Evolutionary conservation across 1,140 invertebrate species (phyloP), one percentile per base, ranked within the genome.

Genomic region (Drosophila pandora): DNA sequence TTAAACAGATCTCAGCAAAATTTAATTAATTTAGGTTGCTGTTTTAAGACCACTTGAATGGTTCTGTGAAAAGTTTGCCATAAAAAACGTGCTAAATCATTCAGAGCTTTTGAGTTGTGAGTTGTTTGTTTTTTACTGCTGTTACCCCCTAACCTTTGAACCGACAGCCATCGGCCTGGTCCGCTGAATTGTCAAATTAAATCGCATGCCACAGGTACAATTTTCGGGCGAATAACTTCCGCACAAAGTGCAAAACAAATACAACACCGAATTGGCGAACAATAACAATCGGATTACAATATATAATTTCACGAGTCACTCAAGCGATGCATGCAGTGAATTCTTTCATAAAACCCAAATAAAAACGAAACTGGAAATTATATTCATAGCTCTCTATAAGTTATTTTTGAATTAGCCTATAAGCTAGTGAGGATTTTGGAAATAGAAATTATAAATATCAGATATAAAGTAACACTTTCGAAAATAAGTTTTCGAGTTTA

Each of bases 171-270:
- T 57, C 30, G 34, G 30, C 7, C 55, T 60, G 23, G 21, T 13
- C 32, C 37, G 53, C 23, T 68, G 54, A 64, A 50, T 68, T 74
- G 30, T 45, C 56, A 39, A 61, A 48, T 52, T 22, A 64, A 78
- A 64, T 67, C 43, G 57, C 57, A 83, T 67, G 72, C 47, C 47
- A 39, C 71, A 76, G 62, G 50, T 55, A 85, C 76, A 57, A 65
- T 61, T 80, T 47, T 56, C 49, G 39, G 64, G 6, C 60, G 50
- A 71, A 79, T 72, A 76, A 85, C 81, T 85, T 84, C 81, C 76
- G 81, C 50, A 49, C 63, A 65, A 49, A 64, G 32, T 52, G 49
- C 22, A 48, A 70, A 60, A 63, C 9, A 53, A 43, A 58, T 32
- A 53, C 54, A 41, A 13, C 34, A 48, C 48, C 21, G 41, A 61